Evolutionary conservation across 2,797 vertebrate species (phyloP).

Genomic region (Botia almorhae): DNA sequence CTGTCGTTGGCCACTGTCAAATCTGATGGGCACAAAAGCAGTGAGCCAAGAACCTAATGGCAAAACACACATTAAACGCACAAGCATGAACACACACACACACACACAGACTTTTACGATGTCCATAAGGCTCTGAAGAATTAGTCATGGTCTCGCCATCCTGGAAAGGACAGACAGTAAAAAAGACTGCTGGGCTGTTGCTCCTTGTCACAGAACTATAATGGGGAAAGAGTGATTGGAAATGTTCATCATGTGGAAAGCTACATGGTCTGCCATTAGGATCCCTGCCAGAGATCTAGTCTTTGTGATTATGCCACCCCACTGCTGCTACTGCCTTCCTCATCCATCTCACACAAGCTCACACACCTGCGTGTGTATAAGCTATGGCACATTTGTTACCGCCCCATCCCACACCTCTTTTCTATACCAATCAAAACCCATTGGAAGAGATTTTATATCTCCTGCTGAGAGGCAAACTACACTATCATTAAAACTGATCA

Average conservation of each 20-base stretch:
- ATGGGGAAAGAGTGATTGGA: slow-evolving; percentile 5
- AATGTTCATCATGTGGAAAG: slow-evolving; percentile 41
- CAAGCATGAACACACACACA: neutral
- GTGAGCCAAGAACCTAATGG: slow-evolving; percentile 28
- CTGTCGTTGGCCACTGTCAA: slow-evolving; percentile 45
- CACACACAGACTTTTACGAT: slow-evolving; percentile 16
- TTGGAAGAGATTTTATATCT: slow-evolving; percentile 46
- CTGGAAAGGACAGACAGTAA: slow-evolving; percentile 22
- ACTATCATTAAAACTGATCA: slow-evolving; percentile 61
- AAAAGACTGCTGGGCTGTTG: slow-evolving; percentile 3
- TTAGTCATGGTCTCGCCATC: slow-evolving; percentile 40
- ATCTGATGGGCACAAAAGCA: slow-evolving; percentile 44
- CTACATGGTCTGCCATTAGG: slow-evolving; percentile 48
- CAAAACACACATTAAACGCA: slow-evolving; percentile 38
- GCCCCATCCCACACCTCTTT: slow-evolving; percentile 22
- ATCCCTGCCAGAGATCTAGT: slow-evolving; percentile 50
- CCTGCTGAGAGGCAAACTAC: slow-evolving; percentile 46
- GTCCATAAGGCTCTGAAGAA: slow-evolving; percentile 24
- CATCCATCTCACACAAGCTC: slow-evolving; percentile 40
- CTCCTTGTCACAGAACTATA: neutral
- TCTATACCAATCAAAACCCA: slow-evolving; percentile 40
- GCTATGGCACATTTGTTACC: neutral
- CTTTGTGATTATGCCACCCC: slow-evolving; percentile 49
- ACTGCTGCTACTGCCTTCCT: slow-evolving; percentile 37
- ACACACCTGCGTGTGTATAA: slow-evolving; percentile 19